phyloP scores from a whole-genome alignment of 64 coral and sea anemone genomes.

The Montipora cactus region DNA sequence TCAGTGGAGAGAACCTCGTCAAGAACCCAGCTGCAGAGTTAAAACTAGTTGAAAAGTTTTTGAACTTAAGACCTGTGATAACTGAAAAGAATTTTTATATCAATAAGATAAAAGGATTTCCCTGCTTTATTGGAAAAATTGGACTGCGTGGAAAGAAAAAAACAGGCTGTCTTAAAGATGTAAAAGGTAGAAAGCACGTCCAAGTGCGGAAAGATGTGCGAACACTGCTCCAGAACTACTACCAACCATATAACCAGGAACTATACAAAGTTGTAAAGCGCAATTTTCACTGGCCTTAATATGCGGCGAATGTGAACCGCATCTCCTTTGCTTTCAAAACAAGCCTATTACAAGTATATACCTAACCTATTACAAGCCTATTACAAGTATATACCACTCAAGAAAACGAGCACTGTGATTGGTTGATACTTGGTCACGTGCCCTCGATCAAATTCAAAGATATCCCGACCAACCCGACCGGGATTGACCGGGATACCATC shows the following conservation, averaged over 20 bases:
- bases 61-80: slow-evolving; percentile 59
- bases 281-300: slow-evolving; percentile 76
- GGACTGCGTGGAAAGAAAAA: neutral
- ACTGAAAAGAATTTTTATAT: slow-evolving; percentile 72
- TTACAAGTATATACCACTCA: too few species aligned
- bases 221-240: slow-evolving; percentile 64
- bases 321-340: too few species aligned
- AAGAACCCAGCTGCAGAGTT: slow-evolving; percentile 68
- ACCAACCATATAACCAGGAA: slow-evolving; percentile 65
- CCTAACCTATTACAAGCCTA: too few species aligned
- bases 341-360: too few species aligned
- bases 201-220: slow-evolving; percentile 19
- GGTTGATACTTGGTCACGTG: too few species aligned
- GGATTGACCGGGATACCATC: too few species aligned
- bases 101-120: slow-evolving; percentile 83
- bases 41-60: slow-evolving; percentile 66
- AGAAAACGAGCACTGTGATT: too few species aligned
- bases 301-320: too few species aligned
- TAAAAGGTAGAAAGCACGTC: slow-evolving; percentile 81
- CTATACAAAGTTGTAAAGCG: slow-evolving; percentile 66
- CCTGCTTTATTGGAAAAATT: slow-evolving; percentile 61
- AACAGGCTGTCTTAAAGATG: slow-evolving; percentile 49
- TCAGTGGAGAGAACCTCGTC: slow-evolving; percentile 80
- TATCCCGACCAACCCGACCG: too few species aligned
- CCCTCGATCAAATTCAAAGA: too few species aligned